Evolutionary conservation across 1,140 invertebrate species (phyloP).

Genomic region (Cepaea nemoralis): DNA sequence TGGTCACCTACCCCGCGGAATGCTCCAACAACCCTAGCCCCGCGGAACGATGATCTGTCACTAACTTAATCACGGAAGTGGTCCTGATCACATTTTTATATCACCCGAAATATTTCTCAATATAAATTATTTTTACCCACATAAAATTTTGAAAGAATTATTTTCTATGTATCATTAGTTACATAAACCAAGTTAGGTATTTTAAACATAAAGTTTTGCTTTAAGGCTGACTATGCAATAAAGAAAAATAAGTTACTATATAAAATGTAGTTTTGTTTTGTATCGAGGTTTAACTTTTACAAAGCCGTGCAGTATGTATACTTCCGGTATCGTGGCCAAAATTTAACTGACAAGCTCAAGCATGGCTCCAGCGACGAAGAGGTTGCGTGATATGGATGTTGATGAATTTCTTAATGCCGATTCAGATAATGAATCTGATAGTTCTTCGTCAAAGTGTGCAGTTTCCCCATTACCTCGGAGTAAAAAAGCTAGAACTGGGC

Average conservation of each 20-base stretch:
- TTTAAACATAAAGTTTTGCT: background rate
- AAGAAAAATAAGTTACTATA: background rate
- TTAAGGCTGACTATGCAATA: background rate
- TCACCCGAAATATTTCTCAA: background rate
- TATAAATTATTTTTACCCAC: background rate
- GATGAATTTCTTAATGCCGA: conserved; percentile 33
- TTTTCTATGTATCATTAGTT: background rate
- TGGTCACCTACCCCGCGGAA: too few species aligned
- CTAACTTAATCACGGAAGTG: conserved; percentile 34
- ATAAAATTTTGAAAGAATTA: background rate
- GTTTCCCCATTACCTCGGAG: background rate
- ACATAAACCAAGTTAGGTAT: background rate
- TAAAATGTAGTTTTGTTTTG: background rate
- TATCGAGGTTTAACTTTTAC: background rate
- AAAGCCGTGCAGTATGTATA: conserved; percentile 1
- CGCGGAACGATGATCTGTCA: conserved; percentile 32
- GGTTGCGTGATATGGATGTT: conserved; percentile 28
- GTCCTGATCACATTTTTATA: background rate
- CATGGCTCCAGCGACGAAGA: conserved; percentile 38
- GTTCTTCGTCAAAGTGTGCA: conserved; percentile 8
- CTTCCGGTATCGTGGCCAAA: conserved; percentile 26
- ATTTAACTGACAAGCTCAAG: background rate
- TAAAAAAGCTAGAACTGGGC: background rate
- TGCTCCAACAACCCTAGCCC: too few species aligned
- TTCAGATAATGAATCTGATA: conserved; percentile 34